Conservation (phyloP, 2,113 vertebrate species). For the Leucopsar rothschildi region DNA sequence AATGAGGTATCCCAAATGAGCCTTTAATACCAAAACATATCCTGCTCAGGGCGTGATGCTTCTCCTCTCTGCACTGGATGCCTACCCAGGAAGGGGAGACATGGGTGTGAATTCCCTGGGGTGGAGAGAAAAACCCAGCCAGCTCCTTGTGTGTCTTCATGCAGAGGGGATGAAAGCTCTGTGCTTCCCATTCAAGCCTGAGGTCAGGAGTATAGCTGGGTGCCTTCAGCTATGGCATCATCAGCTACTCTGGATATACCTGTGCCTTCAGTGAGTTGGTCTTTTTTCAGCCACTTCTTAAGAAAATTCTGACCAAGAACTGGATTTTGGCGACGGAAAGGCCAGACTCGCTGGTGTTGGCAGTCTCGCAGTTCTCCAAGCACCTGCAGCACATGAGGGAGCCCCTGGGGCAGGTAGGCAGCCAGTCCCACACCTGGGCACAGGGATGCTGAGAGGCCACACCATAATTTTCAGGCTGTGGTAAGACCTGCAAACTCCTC, state of each 20-base stretch:
- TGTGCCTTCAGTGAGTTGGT: neutral
- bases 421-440: fast-evolving
- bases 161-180: neutral
- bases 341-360: neutral
- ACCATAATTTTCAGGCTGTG: neutral
- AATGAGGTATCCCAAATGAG: neutral
- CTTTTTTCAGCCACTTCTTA: slow-evolving; percentile 67
- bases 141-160: neutral
- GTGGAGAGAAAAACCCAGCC: neutral
- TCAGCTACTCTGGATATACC: neutral
- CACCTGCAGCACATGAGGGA: slow-evolving; percentile 54
- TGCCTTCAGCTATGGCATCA: neutral
- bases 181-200: neutral
- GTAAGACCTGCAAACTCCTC: neutral
- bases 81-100: neutral
- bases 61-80: neutral
- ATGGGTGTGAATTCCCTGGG: neutral
- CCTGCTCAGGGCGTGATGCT: neutral
- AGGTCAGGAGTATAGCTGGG: neutral
- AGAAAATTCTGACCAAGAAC: slow-evolving; percentile 57
- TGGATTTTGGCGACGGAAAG: slow-evolving; percentile 54
- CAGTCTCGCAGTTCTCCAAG: neutral
- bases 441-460: neutral
- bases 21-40: neutral
- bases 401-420: slow-evolving; percentile 55